Percentiles rank a stretch among this genome's conserved stretches.
These are phyloP conservation scores for Astatoreochromis straeleni DNA, from an alignment of 2,113 vertebrate species.

Conservation along the genomic window DNA sequence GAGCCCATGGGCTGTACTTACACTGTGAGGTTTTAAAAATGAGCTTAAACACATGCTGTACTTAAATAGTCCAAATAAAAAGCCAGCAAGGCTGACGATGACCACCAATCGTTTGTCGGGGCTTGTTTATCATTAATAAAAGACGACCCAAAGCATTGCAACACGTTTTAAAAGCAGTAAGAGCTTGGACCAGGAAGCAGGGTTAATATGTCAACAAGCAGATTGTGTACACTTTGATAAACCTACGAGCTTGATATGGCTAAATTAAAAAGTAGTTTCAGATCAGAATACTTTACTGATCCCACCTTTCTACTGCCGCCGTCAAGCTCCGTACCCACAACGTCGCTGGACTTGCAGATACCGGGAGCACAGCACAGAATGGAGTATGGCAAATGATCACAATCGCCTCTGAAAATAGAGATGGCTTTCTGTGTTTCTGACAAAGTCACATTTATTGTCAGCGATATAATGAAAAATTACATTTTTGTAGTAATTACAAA, in stretches of 20 bases:
- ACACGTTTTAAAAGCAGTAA: accelerated
- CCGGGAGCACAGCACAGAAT: neutral
- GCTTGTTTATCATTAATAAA: neutral
- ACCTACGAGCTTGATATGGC: neutral
- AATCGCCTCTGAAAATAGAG: neutral
- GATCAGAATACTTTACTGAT: neutral
- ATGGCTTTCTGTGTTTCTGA: neutral
- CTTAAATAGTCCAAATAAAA: neutral
- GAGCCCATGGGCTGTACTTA: accelerated
- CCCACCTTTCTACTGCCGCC: neutral
- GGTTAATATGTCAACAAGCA: neutral
- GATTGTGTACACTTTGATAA: accelerated
- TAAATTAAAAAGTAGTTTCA: neutral
- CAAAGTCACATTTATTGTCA: neutral
- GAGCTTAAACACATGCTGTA: accelerated
- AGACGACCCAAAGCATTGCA: accelerated
- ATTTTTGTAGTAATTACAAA: accelerated
- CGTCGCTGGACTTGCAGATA: neutral
- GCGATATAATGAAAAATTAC: neutral
- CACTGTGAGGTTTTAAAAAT: neutral
- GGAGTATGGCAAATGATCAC: neutral
- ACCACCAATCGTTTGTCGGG: neutral
- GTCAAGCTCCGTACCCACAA: neutral
- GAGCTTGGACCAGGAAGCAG: neutral
- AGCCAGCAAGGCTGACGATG: neutral